Base-by-base conservation (phyloP, 2,888 invertebrate species). In the Leptura quadrifasciata region DNA sequence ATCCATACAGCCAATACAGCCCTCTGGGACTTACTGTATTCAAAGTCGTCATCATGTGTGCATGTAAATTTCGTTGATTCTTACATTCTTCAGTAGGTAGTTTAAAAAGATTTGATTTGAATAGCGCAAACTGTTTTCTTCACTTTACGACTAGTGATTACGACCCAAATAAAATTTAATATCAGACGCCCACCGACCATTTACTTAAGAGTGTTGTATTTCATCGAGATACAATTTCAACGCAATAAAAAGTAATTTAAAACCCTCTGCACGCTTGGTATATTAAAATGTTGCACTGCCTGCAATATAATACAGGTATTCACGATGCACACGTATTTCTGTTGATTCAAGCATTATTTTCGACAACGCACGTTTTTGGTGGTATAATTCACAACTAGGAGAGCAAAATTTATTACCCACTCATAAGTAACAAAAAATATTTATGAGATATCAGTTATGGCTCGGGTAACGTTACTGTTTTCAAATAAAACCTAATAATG, bases 241-340 rank as follows among this genome's bases (percentile, higher is more conserved):
- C 1, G 39, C 12, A 39, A 39, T 39, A 47, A 47, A 47, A 47
- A 47, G 47, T 15, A 47, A 47, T 6, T n/a, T 47, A 47, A 47
- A 47, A 47, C 47, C 12, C 47, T 47, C 47, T 47, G 47, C 47
- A 47, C n/a, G 47, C 47, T 47, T 47, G 47, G 47, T 47, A 47
- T n/a, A n/a, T n/a, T 47, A 47, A n/a, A n/a, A 47, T 47, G 17
- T 47, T 47, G 47, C 47, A 47, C 47, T n/a, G n/a, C n/a, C n/a
- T 47, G n/a, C 47, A 47, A 47, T 47, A 47, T 47, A n/a, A 47
- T 47, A 15, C 47, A 47, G 47, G 47, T n/a, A 47, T 39, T 6
- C 35, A 27, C n/a, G n/a, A 27, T 39, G 39, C 39, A 39, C 15
- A 47, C 47, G 15, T n/a, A 47, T n/a, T 47, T 47, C n/a, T 47